These are phyloP conservation scores for Poecilia velifera DNA, from an alignment of 2,797 vertebrate species.

Conservation along the genomic window DNA sequence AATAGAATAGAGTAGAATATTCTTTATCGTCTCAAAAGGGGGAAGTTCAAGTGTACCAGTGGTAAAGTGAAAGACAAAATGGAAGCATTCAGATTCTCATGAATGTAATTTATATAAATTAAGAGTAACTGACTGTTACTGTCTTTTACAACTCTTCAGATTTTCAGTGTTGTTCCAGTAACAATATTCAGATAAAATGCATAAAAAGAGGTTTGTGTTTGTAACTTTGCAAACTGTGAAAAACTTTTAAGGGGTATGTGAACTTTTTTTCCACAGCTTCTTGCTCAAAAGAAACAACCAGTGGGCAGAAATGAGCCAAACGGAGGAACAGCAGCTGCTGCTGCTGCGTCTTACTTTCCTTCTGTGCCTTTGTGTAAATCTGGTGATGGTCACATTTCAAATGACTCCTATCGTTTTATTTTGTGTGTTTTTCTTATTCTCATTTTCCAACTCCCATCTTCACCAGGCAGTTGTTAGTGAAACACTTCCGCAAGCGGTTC, in stretches of 20 bases:
- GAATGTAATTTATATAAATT: neutral
- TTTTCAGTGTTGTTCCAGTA: neutral
- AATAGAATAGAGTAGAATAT: neutral
- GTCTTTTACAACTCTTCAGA: too few relatives aligned
- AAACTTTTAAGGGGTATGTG: neutral
- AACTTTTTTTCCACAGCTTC: neutral
- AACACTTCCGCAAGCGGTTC: neutral
- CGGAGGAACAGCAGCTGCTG: neutral
- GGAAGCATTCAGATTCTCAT: neutral
- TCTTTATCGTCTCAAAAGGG: neutral
- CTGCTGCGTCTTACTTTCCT: neutral
- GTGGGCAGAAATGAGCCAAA: neutral
- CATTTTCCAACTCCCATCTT: neutral
- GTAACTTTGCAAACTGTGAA: neutral
- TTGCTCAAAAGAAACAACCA: neutral
- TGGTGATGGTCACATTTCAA: neutral
- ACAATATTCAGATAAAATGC: neutral
- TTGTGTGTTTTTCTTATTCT: neutral
- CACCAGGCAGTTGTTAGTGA: neutral
- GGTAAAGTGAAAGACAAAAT: neutral
- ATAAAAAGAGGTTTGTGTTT: neutral
- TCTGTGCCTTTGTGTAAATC: neutral
- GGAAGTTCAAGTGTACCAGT: neutral
- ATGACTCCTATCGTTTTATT: neutral
- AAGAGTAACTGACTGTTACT: too few relatives aligned